phyloP scores from a whole-genome alignment of 2,888 invertebrate genomes.

The Zeuzera pyrina region DNA sequence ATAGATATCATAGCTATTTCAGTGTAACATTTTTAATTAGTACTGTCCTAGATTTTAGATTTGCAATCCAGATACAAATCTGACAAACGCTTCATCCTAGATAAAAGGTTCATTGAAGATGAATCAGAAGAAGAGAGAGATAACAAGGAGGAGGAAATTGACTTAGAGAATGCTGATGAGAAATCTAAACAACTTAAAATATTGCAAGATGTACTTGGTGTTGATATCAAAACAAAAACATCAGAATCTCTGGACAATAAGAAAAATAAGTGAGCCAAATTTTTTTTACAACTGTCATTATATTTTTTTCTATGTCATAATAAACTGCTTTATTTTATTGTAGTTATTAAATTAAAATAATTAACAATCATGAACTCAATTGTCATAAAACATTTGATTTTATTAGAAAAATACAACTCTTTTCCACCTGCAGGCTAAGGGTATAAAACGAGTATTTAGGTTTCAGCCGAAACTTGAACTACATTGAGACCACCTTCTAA shows the following conservation, averaged over 20 bases:
- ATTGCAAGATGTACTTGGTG: conserved; percentile 69
- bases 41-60: conserved; percentile 73
- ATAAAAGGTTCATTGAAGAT: conserved; percentile 80
- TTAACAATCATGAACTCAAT: too few species aligned
- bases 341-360: too few species aligned
- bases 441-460: too few species aligned
- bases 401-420: too few species aligned
- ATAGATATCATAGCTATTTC: too few species aligned
- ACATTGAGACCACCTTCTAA: too few species aligned
- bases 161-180: conserved; percentile 52
- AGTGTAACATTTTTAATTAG: background rate
- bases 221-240: conserved; percentile 38
- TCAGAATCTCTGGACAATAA: conserved; percentile 21
- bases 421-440: too few species aligned
- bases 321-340: too few species aligned
- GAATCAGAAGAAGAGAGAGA: conserved; percentile 41
- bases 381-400: too few species aligned
- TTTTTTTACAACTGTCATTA: too few species aligned
- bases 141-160: conserved; percentile 45
- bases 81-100: conserved; percentile 84
- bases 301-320: too few species aligned
- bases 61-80: conserved; percentile 81
- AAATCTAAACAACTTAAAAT: conserved; percentile 69
- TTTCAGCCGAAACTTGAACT: too few species aligned
- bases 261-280: conserved; percentile 50